These are phyloP conservation scores for Notodonta dromedarius DNA, from an alignment of 2,888 invertebrate species.

Conservation along the genomic window DNA sequence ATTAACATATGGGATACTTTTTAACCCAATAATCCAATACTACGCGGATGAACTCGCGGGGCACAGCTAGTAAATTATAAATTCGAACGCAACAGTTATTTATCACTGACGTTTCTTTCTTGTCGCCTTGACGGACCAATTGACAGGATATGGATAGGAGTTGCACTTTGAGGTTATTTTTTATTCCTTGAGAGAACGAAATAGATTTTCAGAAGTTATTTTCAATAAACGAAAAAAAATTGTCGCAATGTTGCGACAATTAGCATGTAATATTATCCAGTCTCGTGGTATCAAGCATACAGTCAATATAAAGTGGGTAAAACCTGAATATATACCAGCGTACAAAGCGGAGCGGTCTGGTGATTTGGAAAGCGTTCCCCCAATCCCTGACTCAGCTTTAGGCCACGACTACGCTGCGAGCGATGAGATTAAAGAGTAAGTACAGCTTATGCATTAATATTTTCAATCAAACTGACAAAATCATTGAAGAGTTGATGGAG, in stretches of 20 bases:
- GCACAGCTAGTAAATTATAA: no score
- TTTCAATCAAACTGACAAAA: no score
- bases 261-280: slow-evolving; percentile 69
- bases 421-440: slow-evolving; percentile 89
- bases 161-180: slow-evolving; percentile 36
- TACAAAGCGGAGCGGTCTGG: slow-evolving; percentile 88
- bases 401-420: slow-evolving; percentile 83
- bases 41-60: no score
- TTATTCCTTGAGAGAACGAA: background rate
- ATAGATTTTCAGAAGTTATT: background rate
- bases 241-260: slow-evolving; percentile 62
- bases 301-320: slow-evolving; percentile 91
- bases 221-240: background rate
- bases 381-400: slow-evolving; percentile 80
- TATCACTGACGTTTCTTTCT: no score
- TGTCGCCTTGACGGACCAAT: no score
- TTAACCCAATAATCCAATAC: no score
- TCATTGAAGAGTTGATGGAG: background rate
- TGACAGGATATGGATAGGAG: no score
- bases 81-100: no score
- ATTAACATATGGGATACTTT: no score
- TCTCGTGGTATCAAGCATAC: slow-evolving; percentile 86
- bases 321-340: slow-evolving; percentile 87
- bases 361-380: slow-evolving; percentile 85
- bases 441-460: background rate